Percentiles rank a stretch among this genome's conserved stretches.
Evolutionary conservation across 2,113 vertebrate species (phyloP).

Genomic region (Monopterus albus): DNA sequence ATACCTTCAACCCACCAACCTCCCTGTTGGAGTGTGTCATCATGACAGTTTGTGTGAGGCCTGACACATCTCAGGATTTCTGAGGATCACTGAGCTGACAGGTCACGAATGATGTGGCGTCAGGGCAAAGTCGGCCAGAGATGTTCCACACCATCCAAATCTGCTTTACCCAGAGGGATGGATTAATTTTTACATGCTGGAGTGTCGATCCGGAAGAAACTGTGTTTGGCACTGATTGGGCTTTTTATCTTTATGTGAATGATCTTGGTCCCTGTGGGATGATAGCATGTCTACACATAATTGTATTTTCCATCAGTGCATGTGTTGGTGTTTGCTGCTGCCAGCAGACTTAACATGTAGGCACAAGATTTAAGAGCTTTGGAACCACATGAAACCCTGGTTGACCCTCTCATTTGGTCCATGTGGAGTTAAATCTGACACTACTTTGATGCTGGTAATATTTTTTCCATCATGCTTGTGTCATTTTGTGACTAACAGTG

Average conservation of each 20-base stretch:
- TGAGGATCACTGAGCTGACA: conserved; percentile 42
- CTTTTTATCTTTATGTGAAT: too few relatives aligned
- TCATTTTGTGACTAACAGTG: background rate
- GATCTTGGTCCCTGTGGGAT: too few relatives aligned
- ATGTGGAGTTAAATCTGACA: conserved; percentile 13
- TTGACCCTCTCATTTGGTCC: conserved; percentile 19
- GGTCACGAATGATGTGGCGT: conserved; percentile 31
- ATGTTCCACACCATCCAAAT: conserved; percentile 13
- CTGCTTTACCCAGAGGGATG: conserved; percentile 1
- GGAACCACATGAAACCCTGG: conserved; percentile 28
- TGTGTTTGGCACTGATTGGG: background rate
- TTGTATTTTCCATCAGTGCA: conserved; percentile 5
- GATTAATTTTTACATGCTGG: background rate
- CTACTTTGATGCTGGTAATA: background rate
- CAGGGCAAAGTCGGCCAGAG: conserved; percentile 7
- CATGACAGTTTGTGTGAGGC: background rate
- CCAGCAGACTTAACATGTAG: conserved; percentile 7
- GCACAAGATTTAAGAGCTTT: conserved; percentile 30
- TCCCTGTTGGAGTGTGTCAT: background rate
- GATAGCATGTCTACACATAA: background rate
- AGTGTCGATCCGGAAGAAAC: background rate
- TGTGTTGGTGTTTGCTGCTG: conserved; percentile 5
- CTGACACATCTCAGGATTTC: conserved; percentile 20
- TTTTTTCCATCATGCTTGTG: background rate
- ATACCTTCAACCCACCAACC: too few relatives aligned